These are phyloP conservation scores for Entomyzon cyanotis DNA, from an alignment of 2,113 vertebrate species.

Conservation along the genomic window DNA sequence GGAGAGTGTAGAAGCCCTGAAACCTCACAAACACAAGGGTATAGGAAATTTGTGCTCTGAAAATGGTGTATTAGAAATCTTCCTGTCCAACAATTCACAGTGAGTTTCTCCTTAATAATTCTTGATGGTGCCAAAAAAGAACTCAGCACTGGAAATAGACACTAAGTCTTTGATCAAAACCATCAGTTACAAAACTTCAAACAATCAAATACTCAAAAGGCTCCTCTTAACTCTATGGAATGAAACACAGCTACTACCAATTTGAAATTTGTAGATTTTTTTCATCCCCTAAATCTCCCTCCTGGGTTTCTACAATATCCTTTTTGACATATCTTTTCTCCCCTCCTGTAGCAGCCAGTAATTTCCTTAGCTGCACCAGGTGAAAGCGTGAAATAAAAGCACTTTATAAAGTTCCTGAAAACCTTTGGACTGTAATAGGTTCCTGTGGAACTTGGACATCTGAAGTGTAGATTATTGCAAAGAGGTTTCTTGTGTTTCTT, in stretches of 20 bases:
- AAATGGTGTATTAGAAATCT: not conserved
- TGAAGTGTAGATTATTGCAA: not conserved
- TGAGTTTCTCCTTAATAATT: not conserved
- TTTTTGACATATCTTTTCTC: not conserved
- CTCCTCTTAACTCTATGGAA: not conserved
- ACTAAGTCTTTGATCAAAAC: not conserved
- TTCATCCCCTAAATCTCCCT: not conserved
- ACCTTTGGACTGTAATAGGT: not conserved
- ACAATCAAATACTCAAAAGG: not conserved
- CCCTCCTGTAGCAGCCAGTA: not conserved
- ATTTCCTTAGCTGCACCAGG: not conserved
- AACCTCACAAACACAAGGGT: constrained; percentile 42
- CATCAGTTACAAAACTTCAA: not conserved
- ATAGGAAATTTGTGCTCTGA: constrained; percentile 52
- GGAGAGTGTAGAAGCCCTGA: constrained; percentile 5
- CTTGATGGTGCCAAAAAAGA: not conserved
- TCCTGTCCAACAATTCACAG: not conserved
- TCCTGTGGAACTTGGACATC: not conserved
- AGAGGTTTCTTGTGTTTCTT: not conserved
- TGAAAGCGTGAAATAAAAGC: not conserved
- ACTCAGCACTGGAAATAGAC: not conserved
- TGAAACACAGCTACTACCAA: not conserved
- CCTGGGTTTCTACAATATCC: not conserved
- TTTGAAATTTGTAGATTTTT: not conserved
- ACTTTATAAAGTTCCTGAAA: not conserved